Percentiles rank a stretch among this genome's conserved stretches.
Evolutionary conservation across 1,140 invertebrate genomes (phyloP).

Genomic region (Doryteuthis pealeii): DNA sequence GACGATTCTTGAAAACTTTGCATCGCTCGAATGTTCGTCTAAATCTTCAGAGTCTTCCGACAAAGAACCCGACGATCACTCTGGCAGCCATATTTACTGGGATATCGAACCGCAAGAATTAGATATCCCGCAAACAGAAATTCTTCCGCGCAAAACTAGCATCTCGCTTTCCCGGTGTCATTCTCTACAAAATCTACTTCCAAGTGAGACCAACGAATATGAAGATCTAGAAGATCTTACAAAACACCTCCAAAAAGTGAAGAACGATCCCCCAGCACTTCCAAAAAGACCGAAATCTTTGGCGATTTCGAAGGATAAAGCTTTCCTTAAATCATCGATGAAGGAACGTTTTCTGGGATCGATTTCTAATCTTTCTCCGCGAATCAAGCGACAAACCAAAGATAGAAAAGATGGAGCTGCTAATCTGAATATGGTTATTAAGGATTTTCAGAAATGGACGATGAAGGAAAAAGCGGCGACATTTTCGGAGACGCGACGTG

Average conservation of each 20-base stretch:
- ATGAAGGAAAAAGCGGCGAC: not conserved
- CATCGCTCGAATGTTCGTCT: not conserved
- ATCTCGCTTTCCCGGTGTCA: too few species aligned
- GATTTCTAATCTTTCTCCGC: not conserved
- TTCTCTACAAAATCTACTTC: too few species aligned
- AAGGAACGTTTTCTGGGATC: not conserved
- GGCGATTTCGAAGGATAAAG: not conserved
- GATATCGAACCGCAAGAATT: conserved; percentile 3
- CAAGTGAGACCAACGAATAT: not conserved
- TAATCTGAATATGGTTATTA: not conserved
- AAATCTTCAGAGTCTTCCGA: not conserved
- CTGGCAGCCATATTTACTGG: conserved; percentile 6
- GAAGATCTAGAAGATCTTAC: not conserved
- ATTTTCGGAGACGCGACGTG: not conserved
- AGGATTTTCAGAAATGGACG: not conserved
- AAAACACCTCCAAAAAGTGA: not conserved
- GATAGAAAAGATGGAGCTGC: not conserved
- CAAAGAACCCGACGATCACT: not conserved
- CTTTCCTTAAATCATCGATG: not conserved
- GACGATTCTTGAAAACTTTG: too few species aligned
- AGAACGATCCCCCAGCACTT: not conserved
- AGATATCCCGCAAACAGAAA: not conserved
- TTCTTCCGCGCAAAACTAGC: not conserved
- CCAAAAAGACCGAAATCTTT: conserved; percentile 5
- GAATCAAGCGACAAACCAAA: not conserved